Evolutionary conservation across 2,888 invertebrate genomes (phyloP).

Genomic region (Thalpophila matura): DNA sequence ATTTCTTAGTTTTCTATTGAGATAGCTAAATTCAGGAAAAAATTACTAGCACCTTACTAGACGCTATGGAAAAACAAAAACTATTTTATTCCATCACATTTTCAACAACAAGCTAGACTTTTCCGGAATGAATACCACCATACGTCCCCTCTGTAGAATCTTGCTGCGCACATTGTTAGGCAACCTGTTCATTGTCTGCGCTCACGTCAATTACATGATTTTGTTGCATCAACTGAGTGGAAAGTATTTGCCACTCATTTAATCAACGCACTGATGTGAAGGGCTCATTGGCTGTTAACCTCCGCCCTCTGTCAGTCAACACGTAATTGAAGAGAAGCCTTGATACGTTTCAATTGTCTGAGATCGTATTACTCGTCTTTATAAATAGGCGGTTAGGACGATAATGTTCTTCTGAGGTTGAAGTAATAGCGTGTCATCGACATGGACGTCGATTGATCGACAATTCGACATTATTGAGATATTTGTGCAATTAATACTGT

Average conservation of each 20-base stretch:
- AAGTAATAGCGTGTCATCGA: slow-evolving; percentile 44
- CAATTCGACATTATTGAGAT: slow-evolving; percentile 28
- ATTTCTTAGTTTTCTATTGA: too few species aligned
- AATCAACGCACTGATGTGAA: slow-evolving; percentile 72
- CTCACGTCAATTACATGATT: slow-evolving; percentile 40
- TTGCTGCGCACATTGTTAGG: slow-evolving; percentile 21
- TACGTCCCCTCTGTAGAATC: not conserved
- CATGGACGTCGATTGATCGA: slow-evolving; percentile 34
- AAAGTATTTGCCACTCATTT: slow-evolving; percentile 71
- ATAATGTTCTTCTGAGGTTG: slow-evolving; percentile 53
- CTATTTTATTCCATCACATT: not conserved
- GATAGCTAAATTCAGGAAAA: too few species aligned
- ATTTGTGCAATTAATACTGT: slow-evolving; percentile 42
- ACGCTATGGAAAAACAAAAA: not conserved
- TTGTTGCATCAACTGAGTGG: slow-evolving; percentile 54
- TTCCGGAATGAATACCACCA: not conserved
- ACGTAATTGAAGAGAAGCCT: slow-evolving; percentile 82
- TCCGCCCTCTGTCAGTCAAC: slow-evolving; percentile 79
- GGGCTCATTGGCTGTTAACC: slow-evolving; percentile 87
- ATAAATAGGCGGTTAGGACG: slow-evolving; percentile 65
- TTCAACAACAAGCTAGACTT: not conserved
- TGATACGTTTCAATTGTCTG: slow-evolving; percentile 85
- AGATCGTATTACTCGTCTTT: slow-evolving; percentile 77
- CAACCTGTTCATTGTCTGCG: slow-evolving; percentile 30
- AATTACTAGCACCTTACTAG: too few species aligned